Base-by-base conservation (phyloP, 2,888 invertebrate genomes). In the Amblyjoppa fuscipennis region DNA sequence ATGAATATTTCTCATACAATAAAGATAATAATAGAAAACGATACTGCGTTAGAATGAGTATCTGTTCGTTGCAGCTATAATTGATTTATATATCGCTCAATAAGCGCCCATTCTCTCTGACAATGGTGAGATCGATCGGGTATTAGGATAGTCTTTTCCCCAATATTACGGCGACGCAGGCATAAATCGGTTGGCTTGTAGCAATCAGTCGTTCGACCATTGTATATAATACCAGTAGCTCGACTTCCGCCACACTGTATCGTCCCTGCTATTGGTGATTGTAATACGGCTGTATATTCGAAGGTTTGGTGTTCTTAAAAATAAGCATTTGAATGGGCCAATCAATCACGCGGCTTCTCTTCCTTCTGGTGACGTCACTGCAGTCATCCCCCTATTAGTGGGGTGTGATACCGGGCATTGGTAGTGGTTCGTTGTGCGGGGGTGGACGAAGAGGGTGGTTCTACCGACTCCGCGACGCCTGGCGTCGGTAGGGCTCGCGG, bases 261-360 rank as follows among this genome's bases (percentile, higher is more conserved):
- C 59, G 78, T 78, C 56, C 28, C 28, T 9, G 53, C 7, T 75
- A 69, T 64, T 16, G 64, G 34, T n/a, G 64, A 31, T 34, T 64
- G 64, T 34, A 34, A n/a, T 64, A 64, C 61, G 69, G 74, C 64
- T 78, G 38, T 68, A 69, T 83, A 71, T 84, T 69, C 78, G 53
- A 70, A 38, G 87, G 87, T 88, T 85, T 85, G 83, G 87, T 87
- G 90, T 92, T 91, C 91, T 80, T 70, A 69, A 69, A 85, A 84
- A 93, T 93, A 93, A 93, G 92, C 93, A 94, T 93, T 92, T 93
- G 90, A 94, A 93, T 93, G 91, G 91, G 90, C 91, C 93, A 92
- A 94, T 94, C 94, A 93, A 94, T 94, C 94, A 94, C 91, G 81
- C 85, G 87, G 76, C 75, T 78, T 79, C 89, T 90, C 89, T 90